Conservation (phyloP, 2,113 vertebrate genomes). For the Larimichthys polyactis region DNA sequence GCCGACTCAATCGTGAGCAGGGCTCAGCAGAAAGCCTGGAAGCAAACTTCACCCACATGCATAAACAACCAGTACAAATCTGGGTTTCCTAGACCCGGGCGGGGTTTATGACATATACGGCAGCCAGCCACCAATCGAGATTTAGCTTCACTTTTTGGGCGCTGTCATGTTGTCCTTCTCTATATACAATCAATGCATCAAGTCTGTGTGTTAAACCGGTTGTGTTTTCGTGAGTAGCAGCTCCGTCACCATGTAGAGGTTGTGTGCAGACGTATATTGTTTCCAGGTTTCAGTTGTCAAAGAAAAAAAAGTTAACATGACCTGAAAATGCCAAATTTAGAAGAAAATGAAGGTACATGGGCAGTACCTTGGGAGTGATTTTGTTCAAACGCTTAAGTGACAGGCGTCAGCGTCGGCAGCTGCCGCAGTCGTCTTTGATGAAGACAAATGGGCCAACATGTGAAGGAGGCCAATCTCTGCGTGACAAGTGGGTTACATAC, state of each 20-base stretch:
- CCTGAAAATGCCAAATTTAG: neutral
- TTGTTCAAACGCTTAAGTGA: constrained; percentile 32
- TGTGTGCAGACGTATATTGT: neutral
- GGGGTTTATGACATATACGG: no score
- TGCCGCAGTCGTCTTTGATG: constrained; percentile 33
- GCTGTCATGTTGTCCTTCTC: no score
- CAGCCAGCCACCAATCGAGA: no score
- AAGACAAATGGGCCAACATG: constrained; percentile 54
- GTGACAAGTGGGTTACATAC: constrained; percentile 37
- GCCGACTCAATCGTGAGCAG: no score
- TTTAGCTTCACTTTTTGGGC: no score
- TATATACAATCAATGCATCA: no score
- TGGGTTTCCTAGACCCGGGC: no score
- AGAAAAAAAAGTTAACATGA: neutral
- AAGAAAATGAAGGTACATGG: neutral
- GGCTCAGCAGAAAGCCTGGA: no score
- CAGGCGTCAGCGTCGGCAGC: constrained; percentile 8
- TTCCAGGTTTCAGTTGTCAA: neutral
- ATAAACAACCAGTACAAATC: no score
- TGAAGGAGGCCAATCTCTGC: constrained; percentile 27
- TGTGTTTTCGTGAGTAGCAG: no score
- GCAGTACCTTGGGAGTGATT: neutral
- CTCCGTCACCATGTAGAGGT: neutral
- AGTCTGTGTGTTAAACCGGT: no score
- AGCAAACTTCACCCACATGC: no score